Evolutionary conservation across 1,140 invertebrate species (phyloP).

Genomic region (Ptiloglossa arizonensis): DNA sequence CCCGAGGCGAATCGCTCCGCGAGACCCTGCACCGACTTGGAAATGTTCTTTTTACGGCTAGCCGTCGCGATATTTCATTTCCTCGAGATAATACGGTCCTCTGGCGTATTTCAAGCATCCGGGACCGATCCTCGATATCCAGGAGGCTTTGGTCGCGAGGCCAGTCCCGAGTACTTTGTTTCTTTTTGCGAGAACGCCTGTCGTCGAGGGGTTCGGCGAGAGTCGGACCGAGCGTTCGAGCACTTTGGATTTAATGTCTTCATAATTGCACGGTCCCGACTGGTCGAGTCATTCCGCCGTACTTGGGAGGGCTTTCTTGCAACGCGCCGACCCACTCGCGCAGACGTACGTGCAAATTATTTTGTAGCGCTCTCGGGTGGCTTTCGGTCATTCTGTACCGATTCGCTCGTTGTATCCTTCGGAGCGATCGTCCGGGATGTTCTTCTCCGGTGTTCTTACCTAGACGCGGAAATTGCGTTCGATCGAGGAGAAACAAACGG

Average conservation of each 20-base stretch:
- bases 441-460: conserved; percentile 1
- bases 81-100: neutral
- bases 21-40: too few species aligned
- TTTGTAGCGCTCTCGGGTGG: neutral
- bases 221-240: neutral
- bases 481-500: neutral
- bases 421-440: neutral
- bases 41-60: neutral
- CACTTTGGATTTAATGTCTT: conserved; percentile 52
- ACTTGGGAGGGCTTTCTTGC: conserved; percentile 14
- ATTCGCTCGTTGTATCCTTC: neutral
- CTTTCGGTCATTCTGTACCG: neutral
- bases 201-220: neutral
- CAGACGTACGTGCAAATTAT: neutral
- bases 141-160: conserved; percentile 18
- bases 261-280: conserved; percentile 48
- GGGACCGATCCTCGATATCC: conserved; percentile 20
- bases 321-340: neutral
- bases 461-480: conserved; percentile 14
- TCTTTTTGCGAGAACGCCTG: conserved; percentile 20
- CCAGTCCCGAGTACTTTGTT: neutral
- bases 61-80: conserved; percentile 1
- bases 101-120: neutral
- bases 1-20: too few species aligned
- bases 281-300: neutral